Conservation (phyloP, 1,140 invertebrate species). For the Calosoma granatense region DNA sequence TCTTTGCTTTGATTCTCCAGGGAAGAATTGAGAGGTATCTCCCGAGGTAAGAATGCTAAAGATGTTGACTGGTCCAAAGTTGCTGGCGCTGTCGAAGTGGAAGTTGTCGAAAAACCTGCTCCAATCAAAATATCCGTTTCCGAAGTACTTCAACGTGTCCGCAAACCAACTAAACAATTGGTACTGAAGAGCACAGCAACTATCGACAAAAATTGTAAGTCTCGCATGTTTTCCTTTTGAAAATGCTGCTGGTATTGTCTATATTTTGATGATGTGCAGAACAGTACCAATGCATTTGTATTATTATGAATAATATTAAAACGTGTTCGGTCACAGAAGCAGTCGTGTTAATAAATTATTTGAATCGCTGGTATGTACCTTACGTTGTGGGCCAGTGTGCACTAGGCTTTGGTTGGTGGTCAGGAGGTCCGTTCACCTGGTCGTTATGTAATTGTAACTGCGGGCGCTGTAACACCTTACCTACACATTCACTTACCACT, state of each 20-base stretch:
- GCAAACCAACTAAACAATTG: conserved; percentile 49
- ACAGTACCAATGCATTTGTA: too few species aligned
- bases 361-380: too few species aligned
- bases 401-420: too few species aligned
- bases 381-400: too few species aligned
- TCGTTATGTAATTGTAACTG: too few species aligned
- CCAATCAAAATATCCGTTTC: conserved; percentile 69
- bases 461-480: too few species aligned
- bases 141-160: conserved; percentile 55
- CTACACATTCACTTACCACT: too few species aligned
- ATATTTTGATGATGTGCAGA: neutral
- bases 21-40: conserved; percentile 75
- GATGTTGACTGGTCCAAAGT: conserved; percentile 77
- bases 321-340: too few species aligned
- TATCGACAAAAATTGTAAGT: conserved; percentile 44
- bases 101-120: conserved; percentile 58
- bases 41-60: conserved; percentile 67
- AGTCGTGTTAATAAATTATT: too few species aligned
- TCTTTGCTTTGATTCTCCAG: conserved; percentile 31
- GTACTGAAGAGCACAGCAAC: conserved; percentile 40
- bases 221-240: neutral
- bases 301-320: too few species aligned
- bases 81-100: conserved; percentile 46
- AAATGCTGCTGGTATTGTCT: conserved; percentile 7
- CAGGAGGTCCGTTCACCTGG: too few species aligned